A percentile compares a stretch with the other conserved stretches of the same genome.
Evolutionary conservation across 1,140 invertebrate species (phyloP).

Genomic region (Galendromus occidentalis): DNA sequence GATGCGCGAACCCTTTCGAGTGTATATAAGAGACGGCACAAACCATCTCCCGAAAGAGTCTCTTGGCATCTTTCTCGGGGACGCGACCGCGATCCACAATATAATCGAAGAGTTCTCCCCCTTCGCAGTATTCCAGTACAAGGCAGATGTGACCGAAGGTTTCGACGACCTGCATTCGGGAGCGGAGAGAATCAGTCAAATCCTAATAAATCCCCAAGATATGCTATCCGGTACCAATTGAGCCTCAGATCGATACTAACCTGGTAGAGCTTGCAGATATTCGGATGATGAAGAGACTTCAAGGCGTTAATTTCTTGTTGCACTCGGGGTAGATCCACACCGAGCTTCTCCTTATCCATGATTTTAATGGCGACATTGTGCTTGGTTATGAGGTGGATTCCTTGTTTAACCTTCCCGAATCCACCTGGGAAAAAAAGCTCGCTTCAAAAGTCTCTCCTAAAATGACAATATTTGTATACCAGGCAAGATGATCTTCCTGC

Average conservation of each 20-base stretch:
- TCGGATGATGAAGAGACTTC: constrained; percentile 52
- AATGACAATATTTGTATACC: too few relatives aligned
- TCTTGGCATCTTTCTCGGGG: constrained; percentile 44
- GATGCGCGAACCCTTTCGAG: constrained; percentile 48
- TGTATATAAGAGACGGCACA: constrained; percentile 56
- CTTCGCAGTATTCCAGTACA: constrained; percentile 58
- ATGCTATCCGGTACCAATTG: too few relatives aligned
- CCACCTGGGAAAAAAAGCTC: constrained; percentile 39
- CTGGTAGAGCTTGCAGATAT: constrained; percentile 65
- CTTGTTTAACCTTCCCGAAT: constrained; percentile 60
- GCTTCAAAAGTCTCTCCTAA: too few relatives aligned
- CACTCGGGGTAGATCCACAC: constrained; percentile 56
- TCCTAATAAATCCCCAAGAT: too few relatives aligned
- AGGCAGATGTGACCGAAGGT: constrained; percentile 46
- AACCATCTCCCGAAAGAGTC: constrained; percentile 56
- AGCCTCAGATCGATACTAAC: constrained; percentile 18
- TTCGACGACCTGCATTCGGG: constrained; percentile 39
- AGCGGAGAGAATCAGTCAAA: too few relatives aligned
- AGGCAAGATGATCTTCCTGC: too few relatives aligned
- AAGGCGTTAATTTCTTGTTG: constrained; percentile 57
- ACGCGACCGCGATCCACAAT: constrained; percentile 51
- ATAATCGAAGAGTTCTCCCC: constrained; percentile 66
- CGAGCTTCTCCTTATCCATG: constrained; percentile 51
- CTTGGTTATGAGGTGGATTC: constrained; percentile 49
- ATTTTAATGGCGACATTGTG: constrained; percentile 71